Evolutionary conservation across 2,797 vertebrate genomes (phyloP).

Genomic region (Falco naumanni): DNA sequence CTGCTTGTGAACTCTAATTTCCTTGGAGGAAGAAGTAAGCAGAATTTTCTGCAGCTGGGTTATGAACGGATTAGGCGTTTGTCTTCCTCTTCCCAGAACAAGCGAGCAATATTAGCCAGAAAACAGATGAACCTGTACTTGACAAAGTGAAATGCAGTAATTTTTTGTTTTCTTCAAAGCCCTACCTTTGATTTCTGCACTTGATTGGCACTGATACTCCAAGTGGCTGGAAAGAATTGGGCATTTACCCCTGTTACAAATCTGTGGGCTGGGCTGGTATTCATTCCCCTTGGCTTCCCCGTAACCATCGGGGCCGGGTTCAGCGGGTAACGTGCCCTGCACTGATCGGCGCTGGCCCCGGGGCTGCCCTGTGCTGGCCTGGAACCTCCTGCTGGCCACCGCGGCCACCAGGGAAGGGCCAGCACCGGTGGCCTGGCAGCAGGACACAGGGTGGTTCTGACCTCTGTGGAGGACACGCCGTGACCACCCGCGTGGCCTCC

Average conservation of each 20-base stretch:
- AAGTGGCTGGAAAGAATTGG: not conserved
- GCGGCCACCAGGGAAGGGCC: not conserved
- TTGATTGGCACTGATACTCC: not conserved
- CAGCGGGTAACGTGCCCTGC: not conserved
- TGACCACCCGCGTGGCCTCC: not conserved
- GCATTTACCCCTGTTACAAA: not conserved
- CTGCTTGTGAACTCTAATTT: not conserved
- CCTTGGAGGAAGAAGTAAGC: not conserved
- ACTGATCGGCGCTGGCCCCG: not conserved
- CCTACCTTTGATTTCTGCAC: not conserved
- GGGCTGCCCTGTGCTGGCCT: not conserved
- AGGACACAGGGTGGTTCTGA: not conserved
- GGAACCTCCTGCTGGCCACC: not conserved
- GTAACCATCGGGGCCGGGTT: not conserved
- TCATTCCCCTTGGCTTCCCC: not conserved
- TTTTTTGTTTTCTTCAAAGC: not conserved
- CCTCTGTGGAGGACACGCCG: not conserved
- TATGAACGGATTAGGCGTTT: not conserved
- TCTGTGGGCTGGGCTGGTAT: not conserved
- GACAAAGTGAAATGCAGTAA: fast-evolving
- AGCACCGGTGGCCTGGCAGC: not conserved
- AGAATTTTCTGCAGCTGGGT: not conserved
- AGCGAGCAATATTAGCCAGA: not conserved
- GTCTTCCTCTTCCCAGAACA: not conserved
- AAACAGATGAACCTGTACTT: not conserved